These are phyloP conservation scores for Turdus rufiventris DNA, from an alignment of 2,113 vertebrate species.

Conservation along the genomic window DNA sequence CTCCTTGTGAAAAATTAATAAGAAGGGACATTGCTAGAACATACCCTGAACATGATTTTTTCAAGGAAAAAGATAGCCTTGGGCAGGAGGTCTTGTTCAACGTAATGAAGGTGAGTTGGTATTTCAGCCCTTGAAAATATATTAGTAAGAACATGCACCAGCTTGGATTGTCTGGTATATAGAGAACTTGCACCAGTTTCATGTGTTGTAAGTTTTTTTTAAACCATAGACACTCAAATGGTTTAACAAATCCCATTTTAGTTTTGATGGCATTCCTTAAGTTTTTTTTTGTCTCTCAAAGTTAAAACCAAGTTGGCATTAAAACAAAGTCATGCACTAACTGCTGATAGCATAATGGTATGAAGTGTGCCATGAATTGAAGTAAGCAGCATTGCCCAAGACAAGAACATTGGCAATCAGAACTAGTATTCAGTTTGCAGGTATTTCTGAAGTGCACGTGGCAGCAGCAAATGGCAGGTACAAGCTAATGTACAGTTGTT, in stretches of 20 bases:
- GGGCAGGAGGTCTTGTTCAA: conserved; percentile 99
- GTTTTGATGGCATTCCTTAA: not conserved
- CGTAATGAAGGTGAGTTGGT: conserved; percentile 92
- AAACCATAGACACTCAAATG: not conserved
- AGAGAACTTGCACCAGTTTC: not conserved
- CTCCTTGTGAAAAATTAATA: conserved; percentile 96
- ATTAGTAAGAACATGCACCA: not conserved
- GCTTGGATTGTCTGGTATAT: not conserved
- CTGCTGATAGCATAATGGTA: not conserved
- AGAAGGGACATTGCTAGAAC: conserved; percentile 97
- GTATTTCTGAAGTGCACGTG: not conserved
- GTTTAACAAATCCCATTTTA: not conserved
- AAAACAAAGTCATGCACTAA: not conserved
- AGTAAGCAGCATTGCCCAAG: not conserved
- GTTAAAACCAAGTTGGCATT: not conserved
- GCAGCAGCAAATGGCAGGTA: not conserved
- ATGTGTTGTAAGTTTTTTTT: not conserved
- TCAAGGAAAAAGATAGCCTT: conserved; percentile 97
- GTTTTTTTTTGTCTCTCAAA: not conserved
- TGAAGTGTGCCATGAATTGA: not conserved
- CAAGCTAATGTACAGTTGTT: not conserved
- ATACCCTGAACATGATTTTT: conserved; percentile 98
- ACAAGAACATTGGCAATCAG: not conserved
- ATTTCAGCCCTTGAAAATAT: not conserved
- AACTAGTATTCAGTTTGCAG: not conserved